Conservation (phyloP, 2,888 invertebrate genomes). For the Apamea monoglypha region DNA sequence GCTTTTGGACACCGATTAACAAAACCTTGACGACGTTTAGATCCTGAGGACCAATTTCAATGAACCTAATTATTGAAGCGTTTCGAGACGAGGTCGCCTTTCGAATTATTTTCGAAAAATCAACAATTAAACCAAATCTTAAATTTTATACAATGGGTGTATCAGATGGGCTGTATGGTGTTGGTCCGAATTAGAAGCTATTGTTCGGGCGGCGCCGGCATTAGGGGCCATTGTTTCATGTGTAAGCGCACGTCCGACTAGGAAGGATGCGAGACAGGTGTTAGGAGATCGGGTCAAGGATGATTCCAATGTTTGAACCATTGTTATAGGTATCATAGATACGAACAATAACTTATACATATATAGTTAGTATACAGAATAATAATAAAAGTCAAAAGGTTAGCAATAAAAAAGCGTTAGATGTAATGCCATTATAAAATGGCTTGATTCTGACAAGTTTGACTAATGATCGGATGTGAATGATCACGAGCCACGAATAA, state of each 20-base stretch:
- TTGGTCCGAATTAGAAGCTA: conserved; percentile 73
- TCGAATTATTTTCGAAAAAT: conserved; percentile 60
- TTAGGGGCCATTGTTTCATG: conserved; percentile 78
- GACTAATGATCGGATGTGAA: conserved; percentile 46
- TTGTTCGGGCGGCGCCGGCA: conserved; percentile 73
- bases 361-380: conserved; percentile 33
- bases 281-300: conserved; percentile 76
- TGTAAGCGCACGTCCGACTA: conserved; percentile 66
- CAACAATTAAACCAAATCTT: conserved; percentile 63
- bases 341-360: conserved; percentile 33
- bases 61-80: conserved; percentile 53
- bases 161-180: conserved; percentile 66
- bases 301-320: conserved; percentile 61
- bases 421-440: conserved; percentile 39
- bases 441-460: conserved; percentile 38
- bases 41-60: conserved; percentile 62
- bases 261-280: conserved; percentile 76
- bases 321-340: conserved; percentile 59
- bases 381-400: conserved; percentile 47
- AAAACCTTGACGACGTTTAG: conserved; percentile 48
- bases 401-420: conserved; percentile 37
- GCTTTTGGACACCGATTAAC: conserved; percentile 6
- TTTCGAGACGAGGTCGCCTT: conserved; percentile 63
- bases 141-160: conserved; percentile 62
- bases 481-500: conserved; percentile 40